Evolutionary conservation across 2,797 vertebrate genomes (phyloP), one percentile per base, ranked within the genome.

Genomic region (Poeciliopsis gracilis): DNA sequence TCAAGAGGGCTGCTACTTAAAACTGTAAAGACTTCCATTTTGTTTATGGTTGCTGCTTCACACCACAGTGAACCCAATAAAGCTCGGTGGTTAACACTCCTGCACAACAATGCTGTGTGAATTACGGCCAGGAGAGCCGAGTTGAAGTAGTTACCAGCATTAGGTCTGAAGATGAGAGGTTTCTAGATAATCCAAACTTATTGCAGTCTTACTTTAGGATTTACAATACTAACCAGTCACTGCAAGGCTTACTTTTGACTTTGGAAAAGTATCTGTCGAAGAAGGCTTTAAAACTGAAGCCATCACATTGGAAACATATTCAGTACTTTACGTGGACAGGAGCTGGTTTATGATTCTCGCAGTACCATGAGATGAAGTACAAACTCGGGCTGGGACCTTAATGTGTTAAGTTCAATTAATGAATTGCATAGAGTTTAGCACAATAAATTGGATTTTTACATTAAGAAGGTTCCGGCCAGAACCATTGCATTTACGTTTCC

Each of bases 21-120:
- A 57, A 51, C 11, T 7, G 67, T 16, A n/a, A 25, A 15, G 0
- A 11, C 23, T 33, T 67, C 13, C 38, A 47, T 59, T 74, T 51
- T 63, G 36, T 8, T 78, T 2, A 41, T 13, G 0, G 11, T 84
- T 61, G 59, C 20, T 78, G 59, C 57, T 75, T 69, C 77, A 79
- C 11, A 36, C 11, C 43, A 82, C 30, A 10, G 74, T 75, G 55
- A 73, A 30, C 23, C 28, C 41, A 61, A 63, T 38, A 72, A 55
- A 73, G 43, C 45, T 46, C 13, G 33, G 23, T 30, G 36, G 45
- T 45, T 28, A 55, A 57, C 33, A 41, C 36, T 18, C 46, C 13
- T n/a, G 61, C 49, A 53, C 49, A 63, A 57, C 18, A 18, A 30
- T 5, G 20, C n/a, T 47, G 10, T 8, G 23, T 41, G n/a, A 43